Conservation (phyloP, 2,797 vertebrate species). For the Nannoperca australis region DNA sequence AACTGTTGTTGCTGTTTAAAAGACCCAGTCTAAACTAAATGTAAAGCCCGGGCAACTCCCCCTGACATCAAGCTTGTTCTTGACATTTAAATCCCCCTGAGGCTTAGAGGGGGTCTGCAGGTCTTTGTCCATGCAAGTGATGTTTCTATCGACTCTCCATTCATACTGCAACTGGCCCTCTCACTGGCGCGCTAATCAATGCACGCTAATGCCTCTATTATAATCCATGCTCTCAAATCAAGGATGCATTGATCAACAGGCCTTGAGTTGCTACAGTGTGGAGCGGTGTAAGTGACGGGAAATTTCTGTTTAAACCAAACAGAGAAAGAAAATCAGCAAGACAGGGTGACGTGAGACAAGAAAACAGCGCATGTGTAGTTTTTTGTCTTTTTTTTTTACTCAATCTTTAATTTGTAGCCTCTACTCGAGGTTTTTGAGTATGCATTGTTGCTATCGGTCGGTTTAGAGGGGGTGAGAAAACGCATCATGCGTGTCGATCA, state of each 20-base stretch:
- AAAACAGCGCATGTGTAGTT: slow-evolving; percentile 1
- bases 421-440: slow-evolving; percentile 62
- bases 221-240: slow-evolving; percentile 83
- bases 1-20: slow-evolving; percentile 2
- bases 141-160: slow-evolving; percentile 74
- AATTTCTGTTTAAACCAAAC: slow-evolving; percentile 46
- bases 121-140: slow-evolving; percentile 70
- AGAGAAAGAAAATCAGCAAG: slow-evolving; percentile 3
- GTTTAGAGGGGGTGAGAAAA: slow-evolving; percentile 50
- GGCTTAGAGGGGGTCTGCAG: slow-evolving; percentile 52
- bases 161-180: slow-evolving; percentile 61
- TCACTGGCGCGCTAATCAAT: slow-evolving; percentile 77
- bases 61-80: slow-evolving; percentile 54
- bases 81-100: slow-evolving; percentile 70
- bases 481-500: slow-evolving; percentile 59
- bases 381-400: slow-evolving; percentile 17
- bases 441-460: slow-evolving; percentile 37
- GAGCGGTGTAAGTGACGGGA: slow-evolving; percentile 31
- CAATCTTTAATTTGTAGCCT: slow-evolving; percentile 54
- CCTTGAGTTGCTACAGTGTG: slow-evolving; percentile 47
- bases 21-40: slow-evolving; percentile 20
- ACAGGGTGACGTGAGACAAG: slow-evolving; percentile 14
- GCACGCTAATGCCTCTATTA: slow-evolving; percentile 82
- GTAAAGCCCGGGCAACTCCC: slow-evolving; percentile 16
- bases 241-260: slow-evolving; percentile 80